phyloP scores from a whole-genome alignment of 1,140 invertebrate genomes.

The Capitella teleta region DNA sequence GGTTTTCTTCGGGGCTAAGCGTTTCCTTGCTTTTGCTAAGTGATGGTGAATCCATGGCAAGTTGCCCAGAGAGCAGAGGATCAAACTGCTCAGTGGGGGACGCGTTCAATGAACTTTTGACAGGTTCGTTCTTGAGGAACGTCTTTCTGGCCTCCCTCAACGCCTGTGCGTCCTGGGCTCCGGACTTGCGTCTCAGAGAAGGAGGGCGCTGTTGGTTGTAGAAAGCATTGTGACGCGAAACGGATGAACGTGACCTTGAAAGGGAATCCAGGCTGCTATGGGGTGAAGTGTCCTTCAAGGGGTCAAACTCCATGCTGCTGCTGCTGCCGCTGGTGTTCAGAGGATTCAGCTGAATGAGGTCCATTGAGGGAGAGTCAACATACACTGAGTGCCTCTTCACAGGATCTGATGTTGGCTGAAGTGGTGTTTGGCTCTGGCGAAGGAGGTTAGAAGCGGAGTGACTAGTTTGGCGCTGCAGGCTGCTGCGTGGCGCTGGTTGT shows the following conservation, averaged over 20 bases:
- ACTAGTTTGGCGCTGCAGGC: too few species aligned
- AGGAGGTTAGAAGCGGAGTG: too few species aligned
- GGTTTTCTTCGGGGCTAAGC: conserved; percentile 1
- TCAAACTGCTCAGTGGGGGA: conserved; percentile 4
- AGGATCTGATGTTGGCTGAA: too few species aligned
- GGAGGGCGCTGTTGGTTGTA: neutral
- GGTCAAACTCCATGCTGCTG: too few species aligned
- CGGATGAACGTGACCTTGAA: neutral
- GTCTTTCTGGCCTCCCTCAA: conserved; percentile 1
- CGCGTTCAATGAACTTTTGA: neutral
- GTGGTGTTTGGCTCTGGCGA: too few species aligned
- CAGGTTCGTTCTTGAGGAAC: neutral
- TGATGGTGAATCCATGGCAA: conserved; percentile 1
- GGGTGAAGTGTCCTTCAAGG: too few species aligned
- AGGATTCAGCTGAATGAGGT: too few species aligned
- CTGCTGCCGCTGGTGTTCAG: too few species aligned
- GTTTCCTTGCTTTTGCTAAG: neutral
- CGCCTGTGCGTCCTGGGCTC: neutral
- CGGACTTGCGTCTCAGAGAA: neutral
- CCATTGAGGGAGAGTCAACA: too few species aligned
- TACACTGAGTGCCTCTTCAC: too few species aligned
- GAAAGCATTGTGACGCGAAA: neutral
- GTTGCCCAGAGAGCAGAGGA: conserved; percentile 5
- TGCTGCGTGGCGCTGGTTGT: too few species aligned
- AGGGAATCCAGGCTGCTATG: too few species aligned